Evolutionary conservation across 2,888 invertebrate species (phyloP).

Genomic region (Chymomyza amoena): DNA sequence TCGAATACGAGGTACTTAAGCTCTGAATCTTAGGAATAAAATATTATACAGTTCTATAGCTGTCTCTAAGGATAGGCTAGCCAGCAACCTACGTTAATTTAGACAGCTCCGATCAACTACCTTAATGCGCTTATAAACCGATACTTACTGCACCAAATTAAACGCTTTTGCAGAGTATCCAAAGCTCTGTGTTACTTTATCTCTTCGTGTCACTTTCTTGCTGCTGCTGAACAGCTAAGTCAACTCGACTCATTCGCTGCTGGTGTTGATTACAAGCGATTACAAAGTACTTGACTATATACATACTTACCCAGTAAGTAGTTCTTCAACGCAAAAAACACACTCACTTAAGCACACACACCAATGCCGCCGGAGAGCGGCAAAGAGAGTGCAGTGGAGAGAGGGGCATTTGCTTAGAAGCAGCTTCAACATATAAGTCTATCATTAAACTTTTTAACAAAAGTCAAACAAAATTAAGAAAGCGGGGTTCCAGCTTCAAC

Average conservation of each 20-base stretch:
- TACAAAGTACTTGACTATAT: conserved; percentile 49
- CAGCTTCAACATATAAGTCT: conserved; percentile 42
- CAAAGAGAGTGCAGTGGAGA: not conserved
- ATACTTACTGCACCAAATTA: no score
- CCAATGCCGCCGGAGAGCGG: conserved; percentile 6
- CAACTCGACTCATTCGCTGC: conserved; percentile 25
- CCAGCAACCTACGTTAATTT: no score
- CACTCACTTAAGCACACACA: not conserved
- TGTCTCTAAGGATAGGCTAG: no score
- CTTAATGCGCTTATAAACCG: no score
- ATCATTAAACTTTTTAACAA: conserved; percentile 62
- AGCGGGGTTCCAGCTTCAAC: conserved; percentile 43
- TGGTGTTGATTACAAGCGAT: conserved; percentile 63
- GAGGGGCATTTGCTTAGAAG: conserved; percentile 30
- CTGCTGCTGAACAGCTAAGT: conserved; percentile 20
- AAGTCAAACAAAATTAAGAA: conserved; percentile 69
- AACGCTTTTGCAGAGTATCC: not conserved
- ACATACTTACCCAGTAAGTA: not conserved
- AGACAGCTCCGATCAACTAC: no score
- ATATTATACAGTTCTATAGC: no score
- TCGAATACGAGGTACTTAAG: no score
- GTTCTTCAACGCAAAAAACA: not conserved
- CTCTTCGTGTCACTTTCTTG: not conserved
- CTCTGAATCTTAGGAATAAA: no score
- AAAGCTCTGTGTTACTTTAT: conserved; percentile 1